Evolutionary conservation across 2,797 vertebrate genomes (phyloP).

Genomic region (Ispidina picta): DNA sequence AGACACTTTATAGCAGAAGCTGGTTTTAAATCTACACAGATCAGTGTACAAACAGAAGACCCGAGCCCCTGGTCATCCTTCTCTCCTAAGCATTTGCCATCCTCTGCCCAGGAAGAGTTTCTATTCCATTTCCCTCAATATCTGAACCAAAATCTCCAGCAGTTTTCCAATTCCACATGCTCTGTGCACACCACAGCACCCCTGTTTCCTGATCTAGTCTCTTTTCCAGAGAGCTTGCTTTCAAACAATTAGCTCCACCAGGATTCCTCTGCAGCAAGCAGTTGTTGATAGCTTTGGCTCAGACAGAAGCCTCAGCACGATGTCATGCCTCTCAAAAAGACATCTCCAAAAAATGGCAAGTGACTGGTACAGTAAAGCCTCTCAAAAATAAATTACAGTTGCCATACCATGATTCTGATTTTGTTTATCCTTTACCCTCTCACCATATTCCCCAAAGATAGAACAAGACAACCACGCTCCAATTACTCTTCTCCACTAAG

Average conservation of each 20-base stretch:
- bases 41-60: neutral
- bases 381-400: neutral
- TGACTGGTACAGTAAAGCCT: neutral
- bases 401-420: neutral
- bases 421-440: neutral
- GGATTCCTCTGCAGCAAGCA: neutral
- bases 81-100: neutral
- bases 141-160: neutral
- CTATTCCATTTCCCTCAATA: neutral
- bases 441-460: neutral
- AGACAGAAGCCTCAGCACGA: neutral
- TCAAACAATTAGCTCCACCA: constrained; percentile 24
- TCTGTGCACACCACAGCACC: neutral
- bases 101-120: neutral
- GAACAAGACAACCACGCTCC: neutral
- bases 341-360: neutral
- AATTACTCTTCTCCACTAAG: neutral
- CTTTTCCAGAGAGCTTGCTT: constrained; percentile 1
- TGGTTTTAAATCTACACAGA: neutral
- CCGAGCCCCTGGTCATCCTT: neutral
- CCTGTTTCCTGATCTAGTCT: neutral
- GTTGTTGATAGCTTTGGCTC: constrained; percentile 1
- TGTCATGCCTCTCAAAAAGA: neutral
- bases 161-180: neutral
- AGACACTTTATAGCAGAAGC: neutral